Conservation (phyloP, 2,888 invertebrate species). For the Marasmarcha lunaedactyla region DNA sequence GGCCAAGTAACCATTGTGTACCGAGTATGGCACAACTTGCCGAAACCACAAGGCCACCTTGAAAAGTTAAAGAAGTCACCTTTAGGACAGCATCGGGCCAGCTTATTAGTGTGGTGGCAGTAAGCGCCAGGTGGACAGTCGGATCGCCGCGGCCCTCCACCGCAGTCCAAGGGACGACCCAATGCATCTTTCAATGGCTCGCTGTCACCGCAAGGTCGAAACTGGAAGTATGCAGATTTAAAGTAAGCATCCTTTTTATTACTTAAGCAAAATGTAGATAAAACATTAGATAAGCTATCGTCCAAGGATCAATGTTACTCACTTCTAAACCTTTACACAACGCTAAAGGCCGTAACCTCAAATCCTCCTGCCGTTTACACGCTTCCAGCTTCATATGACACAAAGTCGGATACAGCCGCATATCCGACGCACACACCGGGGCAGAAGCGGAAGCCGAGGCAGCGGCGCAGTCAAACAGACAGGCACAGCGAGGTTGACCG, state of each 20-base stretch:
- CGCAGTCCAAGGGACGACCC: constrained; percentile 82
- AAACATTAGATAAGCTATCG: too few species aligned
- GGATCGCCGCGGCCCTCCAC: constrained; percentile 79
- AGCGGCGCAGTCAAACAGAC: constrained; percentile 82
- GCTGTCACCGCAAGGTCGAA: constrained; percentile 84
- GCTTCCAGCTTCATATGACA: constrained; percentile 90
- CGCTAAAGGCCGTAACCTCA: constrained; percentile 80
- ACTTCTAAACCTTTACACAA: constrained; percentile 85
- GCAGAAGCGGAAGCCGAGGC: constrained; percentile 61
- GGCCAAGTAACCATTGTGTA: too few species aligned
- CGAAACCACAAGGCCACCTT: too few species aligned
- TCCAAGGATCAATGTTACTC: too few species aligned
- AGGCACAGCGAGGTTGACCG: constrained; percentile 75
- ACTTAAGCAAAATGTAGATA: too few species aligned
- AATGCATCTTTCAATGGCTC: constrained; percentile 77
- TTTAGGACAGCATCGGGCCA: constrained; percentile 87
- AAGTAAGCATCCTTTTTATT: too few species aligned
- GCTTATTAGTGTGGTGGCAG: constrained; percentile 85
- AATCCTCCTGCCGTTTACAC: constrained; percentile 83
- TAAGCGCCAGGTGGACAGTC: constrained; percentile 88
- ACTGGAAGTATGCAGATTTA: constrained; percentile 27
- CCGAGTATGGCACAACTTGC: too few species aligned
- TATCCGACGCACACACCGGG: constrained; percentile 87
- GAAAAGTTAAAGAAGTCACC: too few species aligned
- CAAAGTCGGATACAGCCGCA: constrained; percentile 81